Evolutionary conservation across 2,888 invertebrate species (phyloP).

Genomic region (Spialia ferax): DNA sequence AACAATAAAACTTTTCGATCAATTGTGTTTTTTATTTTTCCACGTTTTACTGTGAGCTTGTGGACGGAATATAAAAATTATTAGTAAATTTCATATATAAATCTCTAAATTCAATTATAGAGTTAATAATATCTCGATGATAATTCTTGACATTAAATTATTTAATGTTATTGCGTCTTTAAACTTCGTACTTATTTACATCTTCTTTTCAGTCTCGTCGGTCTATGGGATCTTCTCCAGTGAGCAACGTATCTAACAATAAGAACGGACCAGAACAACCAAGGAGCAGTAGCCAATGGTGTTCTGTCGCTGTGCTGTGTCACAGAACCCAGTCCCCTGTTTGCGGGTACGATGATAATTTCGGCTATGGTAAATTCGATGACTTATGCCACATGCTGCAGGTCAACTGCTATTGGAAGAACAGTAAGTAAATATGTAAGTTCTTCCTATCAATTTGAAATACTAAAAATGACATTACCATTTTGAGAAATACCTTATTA

Average conservation of each 20-base stretch:
- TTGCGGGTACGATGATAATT: slow-evolving; percentile 69
- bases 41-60: neutral
- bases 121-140: neutral
- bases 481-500: too few species aligned
- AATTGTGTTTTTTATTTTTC: neutral
- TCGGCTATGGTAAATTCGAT: slow-evolving; percentile 68
- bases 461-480: too few species aligned
- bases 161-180: neutral
- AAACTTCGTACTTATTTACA: neutral
- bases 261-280: slow-evolving; percentile 37
- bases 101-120: neutral
- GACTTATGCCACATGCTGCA: slow-evolving; percentile 71
- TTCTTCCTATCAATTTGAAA: too few species aligned
- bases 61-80: too few species aligned
- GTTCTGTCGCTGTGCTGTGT: slow-evolving; percentile 61
- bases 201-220: slow-evolving; percentile 55
- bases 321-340: slow-evolving; percentile 53
- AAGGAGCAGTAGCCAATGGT: slow-evolving; percentile 59
- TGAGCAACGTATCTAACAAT: slow-evolving; percentile 42
- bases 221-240: slow-evolving; percentile 44
- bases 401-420: slow-evolving; percentile 73
- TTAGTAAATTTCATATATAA: too few species aligned
- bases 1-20: neutral
- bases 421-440: slow-evolving; percentile 62
- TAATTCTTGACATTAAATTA: neutral